A percentile compares a stretch with the other conserved stretches of the same genome.
Conservation (phyloP, 2,797 vertebrate species). For the Cuniculus paca region DNA sequence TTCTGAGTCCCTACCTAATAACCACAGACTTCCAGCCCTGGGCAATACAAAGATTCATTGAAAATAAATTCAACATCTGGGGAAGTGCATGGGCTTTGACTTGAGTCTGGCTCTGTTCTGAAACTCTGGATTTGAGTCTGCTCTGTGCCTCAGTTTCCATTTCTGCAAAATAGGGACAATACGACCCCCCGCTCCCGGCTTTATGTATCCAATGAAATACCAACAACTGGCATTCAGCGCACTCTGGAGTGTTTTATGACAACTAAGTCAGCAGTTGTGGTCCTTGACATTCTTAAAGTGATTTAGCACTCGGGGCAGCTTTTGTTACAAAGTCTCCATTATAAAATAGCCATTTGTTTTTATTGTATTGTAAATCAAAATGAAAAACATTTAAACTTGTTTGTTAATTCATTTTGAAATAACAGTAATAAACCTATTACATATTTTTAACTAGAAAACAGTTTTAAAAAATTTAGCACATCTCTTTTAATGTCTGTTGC, state of each 20-base stretch:
- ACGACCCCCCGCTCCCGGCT: not conserved
- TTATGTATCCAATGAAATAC: not conserved
- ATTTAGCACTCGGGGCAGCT: not conserved
- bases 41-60: too few relatives aligned
- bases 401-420: constrained; percentile 50
- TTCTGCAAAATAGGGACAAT: not conserved
- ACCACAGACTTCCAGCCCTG: not conserved
- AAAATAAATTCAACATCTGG: not conserved
- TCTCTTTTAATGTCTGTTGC: not conserved
- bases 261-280: rapidly evolving
- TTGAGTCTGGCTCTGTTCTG: not conserved
- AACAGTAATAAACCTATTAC: not conserved
- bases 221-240: too few relatives aligned
- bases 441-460: constrained; percentile 16
- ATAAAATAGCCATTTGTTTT: not conserved
- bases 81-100: not conserved
- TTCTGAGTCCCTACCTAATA: rapidly evolving
- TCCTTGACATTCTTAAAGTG: not conserved
- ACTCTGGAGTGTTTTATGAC: not conserved
- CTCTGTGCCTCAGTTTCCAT: not conserved
- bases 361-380: not conserved
- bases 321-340: not conserved
- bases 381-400: not conserved
- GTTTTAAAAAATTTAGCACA: not conserved
- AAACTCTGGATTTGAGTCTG: not conserved